A percentile compares a stretch with the other conserved stretches of the same genome.
Conservation (phyloP, 92 coral and sea anemone genomes). For the Epizoanthus stellaris region DNA sequence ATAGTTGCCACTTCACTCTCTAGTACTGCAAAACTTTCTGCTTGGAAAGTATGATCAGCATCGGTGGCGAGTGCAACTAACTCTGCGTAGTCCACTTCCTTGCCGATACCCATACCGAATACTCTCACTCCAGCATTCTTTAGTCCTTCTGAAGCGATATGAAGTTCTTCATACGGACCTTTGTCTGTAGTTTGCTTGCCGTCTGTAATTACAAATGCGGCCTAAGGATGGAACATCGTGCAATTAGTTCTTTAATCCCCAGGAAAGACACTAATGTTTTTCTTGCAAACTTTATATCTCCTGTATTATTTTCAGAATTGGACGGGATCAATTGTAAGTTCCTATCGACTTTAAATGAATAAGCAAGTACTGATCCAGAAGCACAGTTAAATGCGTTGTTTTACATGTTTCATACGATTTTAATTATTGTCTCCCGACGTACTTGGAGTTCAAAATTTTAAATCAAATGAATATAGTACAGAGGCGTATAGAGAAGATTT, state of each 20-base stretch:
- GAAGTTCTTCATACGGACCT: not conserved
- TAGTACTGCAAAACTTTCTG: not conserved
- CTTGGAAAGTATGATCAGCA: not conserved
- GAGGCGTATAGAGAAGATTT: no score
- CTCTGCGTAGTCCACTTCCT: not conserved
- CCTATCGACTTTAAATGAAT: no score
- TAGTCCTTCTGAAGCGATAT: not conserved
- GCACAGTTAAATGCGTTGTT: no score
- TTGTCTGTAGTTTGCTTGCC: not conserved
- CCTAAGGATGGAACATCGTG: not conserved
- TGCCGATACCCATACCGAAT: conserved; percentile 1
- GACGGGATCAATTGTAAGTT: no score
- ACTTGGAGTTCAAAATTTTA: no score
- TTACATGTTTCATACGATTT: no score
- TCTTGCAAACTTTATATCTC: no score
- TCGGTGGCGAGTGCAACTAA: not conserved
- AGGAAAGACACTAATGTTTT: no score
- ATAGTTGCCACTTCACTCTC: not conserved
- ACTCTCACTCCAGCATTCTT: not conserved
- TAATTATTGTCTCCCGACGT: no score
- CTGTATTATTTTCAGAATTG: no score
- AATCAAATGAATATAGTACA: no score
- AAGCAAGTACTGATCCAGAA: no score
- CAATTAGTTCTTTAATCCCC: not conserved
- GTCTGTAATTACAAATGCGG: not conserved